Evolutionary conservation across 1,140 invertebrate genomes (phyloP), one percentile per base, ranked within the genome.

Genomic region (Drosophila rhopaloa): DNA sequence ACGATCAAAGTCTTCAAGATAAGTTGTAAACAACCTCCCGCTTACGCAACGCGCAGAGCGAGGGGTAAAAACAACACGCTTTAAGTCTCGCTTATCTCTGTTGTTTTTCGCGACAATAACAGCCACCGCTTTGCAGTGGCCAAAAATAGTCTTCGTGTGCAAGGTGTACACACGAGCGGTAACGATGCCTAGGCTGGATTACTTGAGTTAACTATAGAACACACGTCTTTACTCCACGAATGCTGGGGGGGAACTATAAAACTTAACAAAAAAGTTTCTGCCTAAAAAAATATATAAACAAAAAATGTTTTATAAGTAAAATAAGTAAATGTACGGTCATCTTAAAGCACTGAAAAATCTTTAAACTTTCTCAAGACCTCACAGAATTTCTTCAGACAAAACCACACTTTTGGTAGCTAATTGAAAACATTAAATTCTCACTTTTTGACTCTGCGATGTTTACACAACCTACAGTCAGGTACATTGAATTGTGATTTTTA

Each of bases 371-470:
- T 10, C 6, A 5, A 13, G 11, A 27, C 65, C 41, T 27, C 6
- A 29, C 29, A 8, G 59, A 66, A 32, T 43, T 63, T 60, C 38
- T 43, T 10, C 9, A 66, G 32, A 60, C 11, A 7, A 19, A 38
- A 43, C 5, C 16, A 51, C 46, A 66, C 59, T 51, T 66, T 58
- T 71, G 65, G 14, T 47, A 61, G 75, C 70, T 88, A 88, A 88
- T 88, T 88, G 72, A 88, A 88, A 74, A 76, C 76, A 63, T 88
- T 79, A 77, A 82, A 63, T 73, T 76, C 56, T 61, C 58, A 82
- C 82, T 63, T 83, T 76, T 63, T 41, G 70, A 43, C 38, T 54
- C 8, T 7, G 16, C 19, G 2, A 43, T 66, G 47, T 57, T 68
- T 57, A 19, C 32, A 37, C 16, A 75, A 29, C 56, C 56, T 7